Evolutionary conservation across 2,888 invertebrate genomes (phyloP), one percentile per base, ranked within the genome.

Genomic region (Caenorhabditis uteleia): DNA sequence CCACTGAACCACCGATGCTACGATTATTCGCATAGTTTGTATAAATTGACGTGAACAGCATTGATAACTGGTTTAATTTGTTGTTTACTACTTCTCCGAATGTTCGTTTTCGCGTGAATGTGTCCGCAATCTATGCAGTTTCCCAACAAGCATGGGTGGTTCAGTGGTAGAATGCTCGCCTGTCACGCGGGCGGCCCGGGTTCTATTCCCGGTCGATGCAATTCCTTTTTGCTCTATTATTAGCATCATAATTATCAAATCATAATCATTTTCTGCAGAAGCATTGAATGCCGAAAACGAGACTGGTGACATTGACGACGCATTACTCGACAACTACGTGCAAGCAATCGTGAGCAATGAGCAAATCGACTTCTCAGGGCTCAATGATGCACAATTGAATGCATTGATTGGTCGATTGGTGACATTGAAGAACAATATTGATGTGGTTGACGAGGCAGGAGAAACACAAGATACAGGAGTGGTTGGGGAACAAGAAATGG

Each of bases 1-100:
- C 79, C 79, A 75, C 75, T 79, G 75, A 78, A 80, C 77, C 78
- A 80, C 75, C 71, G 67, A 72, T 68, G 73, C 73, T 18, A n/a
- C n/a, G n/a, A n/a, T n/a, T n/a, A n/a, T n/a, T n/a, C n/a, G n/a
- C n/a, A n/a, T n/a, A n/a, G n/a, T 23, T 29, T 29, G 31, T n/a
- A 44, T 42, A 8, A 40, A 40, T 65, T 53, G 18, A 10, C 10
- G 26, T 23, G 12, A 40, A n/a, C n/a, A n/a, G n/a, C n/a, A n/a
- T n/a, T n/a, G n/a, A n/a, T n/a, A 36, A n/a, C n/a, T n/a, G n/a
- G n/a, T n/a, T n/a, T n/a, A n/a, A n/a, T n/a, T n/a, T n/a, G n/a
- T n/a, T n/a, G n/a, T n/a, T n/a, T n/a, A n/a, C n/a, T n/a, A n/a
- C n/a, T n/a, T n/a, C n/a, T n/a, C n/a, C n/a, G n/a, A n/a, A n/a